Percentiles rank a stretch among this genome's conserved stretches.
phyloP scores from a whole-genome alignment of 1,140 invertebrate genomes.

The Bombus confusus region DNA sequence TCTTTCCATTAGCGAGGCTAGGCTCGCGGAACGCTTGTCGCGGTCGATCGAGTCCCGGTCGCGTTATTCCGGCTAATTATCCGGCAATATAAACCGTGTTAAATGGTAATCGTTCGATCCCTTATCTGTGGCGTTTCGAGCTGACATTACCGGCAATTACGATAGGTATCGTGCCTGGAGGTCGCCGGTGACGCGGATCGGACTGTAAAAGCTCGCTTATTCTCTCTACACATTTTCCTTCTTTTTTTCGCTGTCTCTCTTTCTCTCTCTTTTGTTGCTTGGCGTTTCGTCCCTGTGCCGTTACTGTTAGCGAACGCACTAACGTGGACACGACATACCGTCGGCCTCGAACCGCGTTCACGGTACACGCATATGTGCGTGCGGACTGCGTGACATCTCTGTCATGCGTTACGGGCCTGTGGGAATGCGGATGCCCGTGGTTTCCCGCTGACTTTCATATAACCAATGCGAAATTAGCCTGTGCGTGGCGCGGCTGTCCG shows the following conservation, averaged over 20 bases:
- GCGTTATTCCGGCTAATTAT: constrained; percentile 42
- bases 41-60: constrained; percentile 12
- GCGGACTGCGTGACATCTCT: constrained; percentile 60
- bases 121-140: constrained; percentile 51
- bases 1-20: constrained; percentile 8
- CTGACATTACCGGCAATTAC: constrained; percentile 51
- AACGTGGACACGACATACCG: constrained; percentile 36
- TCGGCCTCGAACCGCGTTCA: constrained; percentile 46
- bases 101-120: constrained; percentile 56
- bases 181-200: constrained; percentile 36
- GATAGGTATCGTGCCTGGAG: constrained; percentile 53
- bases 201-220: constrained; percentile 34
- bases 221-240: neutral
- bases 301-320: constrained; percentile 9
- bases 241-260: neutral
- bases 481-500: constrained; percentile 54
- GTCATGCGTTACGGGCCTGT: constrained; percentile 63
- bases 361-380: constrained; percentile 5
- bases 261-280: neutral
- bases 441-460: constrained; percentile 68
- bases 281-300: neutral
- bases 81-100: constrained; percentile 47
- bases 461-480: constrained; percentile 64
- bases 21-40: constrained; percentile 18
- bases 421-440: constrained; percentile 65